A percentile compares a stretch with the other conserved stretches of the same genome.
Evolutionary conservation across 2,113 vertebrate species (phyloP).

Genomic region (Coreoperca whiteheadi): DNA sequence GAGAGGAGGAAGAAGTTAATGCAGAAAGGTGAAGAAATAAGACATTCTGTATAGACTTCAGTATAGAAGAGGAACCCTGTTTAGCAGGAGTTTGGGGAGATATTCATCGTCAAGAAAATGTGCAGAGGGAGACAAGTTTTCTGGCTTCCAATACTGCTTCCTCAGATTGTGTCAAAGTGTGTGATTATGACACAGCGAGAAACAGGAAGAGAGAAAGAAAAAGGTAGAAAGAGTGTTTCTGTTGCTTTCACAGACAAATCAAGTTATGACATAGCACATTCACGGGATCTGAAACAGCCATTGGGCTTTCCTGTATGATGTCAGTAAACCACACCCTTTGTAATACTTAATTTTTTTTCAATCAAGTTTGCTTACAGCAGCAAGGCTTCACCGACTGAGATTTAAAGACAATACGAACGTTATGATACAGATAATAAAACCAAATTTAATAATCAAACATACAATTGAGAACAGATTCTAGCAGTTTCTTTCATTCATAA

Average conservation of each 20-base stretch:
- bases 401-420: neutral
- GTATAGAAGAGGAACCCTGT: conserved; percentile 36
- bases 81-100: conserved; percentile 9
- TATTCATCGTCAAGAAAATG: neutral
- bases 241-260: conserved; percentile 32
- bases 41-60: conserved; percentile 5
- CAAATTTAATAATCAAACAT: conserved; percentile 8
- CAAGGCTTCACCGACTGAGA: neutral
- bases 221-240: conserved; percentile 25
- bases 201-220: conserved; percentile 5
- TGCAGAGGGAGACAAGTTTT: neutral
- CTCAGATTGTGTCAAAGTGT: neutral
- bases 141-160: conserved; percentile 19
- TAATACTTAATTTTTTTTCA: conserved; percentile 10
- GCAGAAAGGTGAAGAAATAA: conserved; percentile 49
- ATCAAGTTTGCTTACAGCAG: conserved; percentile 7
- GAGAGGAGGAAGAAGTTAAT: conserved; percentile 55
- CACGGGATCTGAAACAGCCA: conserved; percentile 32
- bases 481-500: conserved; percentile 23
- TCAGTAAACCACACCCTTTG: conserved; percentile 60
- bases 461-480: neutral
- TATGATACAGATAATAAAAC: neutral
- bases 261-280: conserved; percentile 61
- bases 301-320: conserved; percentile 70
- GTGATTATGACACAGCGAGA: neutral